Percentiles rank a stretch among this genome's conserved stretches.
phyloP scores from a whole-genome alignment of 2,113 vertebrate species.

The Tragelaphus strepsiceros region DNA sequence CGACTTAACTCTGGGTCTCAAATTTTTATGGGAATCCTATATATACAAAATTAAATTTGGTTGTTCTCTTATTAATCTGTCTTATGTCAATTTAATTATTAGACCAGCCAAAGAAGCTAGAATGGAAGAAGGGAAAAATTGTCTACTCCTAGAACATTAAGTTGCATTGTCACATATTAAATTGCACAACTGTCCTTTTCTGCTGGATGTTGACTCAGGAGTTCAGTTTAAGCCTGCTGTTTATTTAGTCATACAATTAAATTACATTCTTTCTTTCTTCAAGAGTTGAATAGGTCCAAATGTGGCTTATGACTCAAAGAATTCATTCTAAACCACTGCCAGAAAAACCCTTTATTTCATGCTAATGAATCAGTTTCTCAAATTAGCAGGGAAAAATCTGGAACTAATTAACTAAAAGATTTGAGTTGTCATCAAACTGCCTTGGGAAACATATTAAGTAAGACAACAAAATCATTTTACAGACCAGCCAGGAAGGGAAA shows the following conservation, averaged over 20 bases:
- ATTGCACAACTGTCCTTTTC: background rate
- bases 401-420: background rate
- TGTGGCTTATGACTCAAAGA: background rate
- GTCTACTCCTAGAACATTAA: background rate
- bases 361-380: background rate
- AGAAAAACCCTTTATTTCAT: background rate
- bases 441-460: background rate
- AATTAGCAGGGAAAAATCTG: background rate
- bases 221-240: background rate
- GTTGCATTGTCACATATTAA: background rate
- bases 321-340: background rate
- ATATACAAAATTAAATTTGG: background rate
- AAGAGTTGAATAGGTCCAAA: background rate
- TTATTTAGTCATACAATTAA: slow-evolving; percentile 25
- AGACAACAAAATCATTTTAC: background rate
- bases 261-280: slow-evolving; percentile 26
- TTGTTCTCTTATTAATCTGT: background rate
- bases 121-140: background rate
- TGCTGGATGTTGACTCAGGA: background rate
- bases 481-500: background rate
- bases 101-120: background rate
- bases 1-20: background rate
- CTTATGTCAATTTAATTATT: background rate
- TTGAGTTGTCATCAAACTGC: background rate
- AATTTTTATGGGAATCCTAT: background rate